phyloP scores from a whole-genome alignment of 2,113 vertebrate species.

The Oryzias woworae region DNA sequence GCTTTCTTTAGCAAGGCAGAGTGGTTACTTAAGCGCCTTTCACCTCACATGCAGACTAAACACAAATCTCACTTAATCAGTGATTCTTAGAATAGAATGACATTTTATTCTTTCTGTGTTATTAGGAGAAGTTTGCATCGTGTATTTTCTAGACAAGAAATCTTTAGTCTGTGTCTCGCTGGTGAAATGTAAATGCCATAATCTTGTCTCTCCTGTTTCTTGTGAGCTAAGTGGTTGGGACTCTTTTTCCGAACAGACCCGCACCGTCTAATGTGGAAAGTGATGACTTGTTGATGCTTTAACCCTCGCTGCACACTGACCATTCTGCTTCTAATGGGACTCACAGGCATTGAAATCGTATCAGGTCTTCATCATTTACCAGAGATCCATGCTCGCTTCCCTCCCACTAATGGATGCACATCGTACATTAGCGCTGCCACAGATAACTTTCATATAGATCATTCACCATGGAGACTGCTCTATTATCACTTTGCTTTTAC shows the following conservation, averaged over 20 bases:
- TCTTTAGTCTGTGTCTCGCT: constrained; percentile 30
- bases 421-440: constrained; percentile 64
- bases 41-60: constrained; percentile 52
- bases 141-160: constrained; percentile 12
- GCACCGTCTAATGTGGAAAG: constrained; percentile 64
- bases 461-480: constrained; percentile 48
- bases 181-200: constrained; percentile 30
- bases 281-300: constrained; percentile 69
- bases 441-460: constrained; percentile 63
- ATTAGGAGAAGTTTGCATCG: constrained; percentile 21
- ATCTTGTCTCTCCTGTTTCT: constrained; percentile 45
- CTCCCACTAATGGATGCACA: constrained; percentile 65
- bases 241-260: constrained; percentile 56
- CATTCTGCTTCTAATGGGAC: constrained; percentile 68
- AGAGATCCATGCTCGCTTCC: constrained; percentile 50
- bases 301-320: constrained; percentile 55
- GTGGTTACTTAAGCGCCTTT: constrained; percentile 62
- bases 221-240: constrained; percentile 61
- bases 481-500: constrained; percentile 39
- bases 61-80: constrained; percentile 37
- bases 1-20: constrained; percentile 49
- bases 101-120: constrained; percentile 24
- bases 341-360: constrained; percentile 69
- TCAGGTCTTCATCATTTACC: constrained; percentile 68
- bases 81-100: constrained; percentile 40